These are phyloP conservation scores for Sitta europaea DNA, from an alignment of 2,113 vertebrate species.

Conservation along the genomic window DNA sequence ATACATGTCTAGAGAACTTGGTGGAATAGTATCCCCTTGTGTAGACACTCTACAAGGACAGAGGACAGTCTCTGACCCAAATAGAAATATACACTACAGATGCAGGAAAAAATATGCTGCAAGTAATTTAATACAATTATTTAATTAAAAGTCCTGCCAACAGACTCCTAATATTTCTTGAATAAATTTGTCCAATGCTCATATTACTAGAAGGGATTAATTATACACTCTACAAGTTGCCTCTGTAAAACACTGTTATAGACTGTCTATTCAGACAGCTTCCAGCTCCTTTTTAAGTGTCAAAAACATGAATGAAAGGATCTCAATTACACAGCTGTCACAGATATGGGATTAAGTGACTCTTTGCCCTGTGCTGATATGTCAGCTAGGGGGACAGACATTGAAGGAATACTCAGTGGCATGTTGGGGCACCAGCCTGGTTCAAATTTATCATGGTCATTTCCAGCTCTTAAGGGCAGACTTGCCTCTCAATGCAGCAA, in stretches of 20 bases:
- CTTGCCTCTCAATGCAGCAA: background rate
- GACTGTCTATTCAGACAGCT: background rate
- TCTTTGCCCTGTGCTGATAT: background rate
- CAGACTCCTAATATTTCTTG: background rate
- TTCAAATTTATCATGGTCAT: background rate
- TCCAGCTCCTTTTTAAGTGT: background rate
- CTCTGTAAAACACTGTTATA: background rate
- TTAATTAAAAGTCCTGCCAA: constrained; percentile 18
- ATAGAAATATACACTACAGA: background rate
- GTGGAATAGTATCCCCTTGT: background rate
- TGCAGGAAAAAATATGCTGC: background rate
- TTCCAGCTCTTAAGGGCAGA: background rate
- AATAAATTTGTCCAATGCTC: background rate
- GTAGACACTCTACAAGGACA: background rate
- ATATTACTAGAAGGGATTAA: background rate
- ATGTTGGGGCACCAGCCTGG: background rate
- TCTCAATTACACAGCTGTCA: background rate
- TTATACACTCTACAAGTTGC: background rate
- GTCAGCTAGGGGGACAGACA: background rate
- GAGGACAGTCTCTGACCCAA: background rate
- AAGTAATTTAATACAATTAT: background rate
- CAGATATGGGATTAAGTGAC: background rate
- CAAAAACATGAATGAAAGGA: background rate
- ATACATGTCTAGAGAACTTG: accelerated
- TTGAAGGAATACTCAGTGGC: background rate